phyloP scores from a whole-genome alignment of 2,888 invertebrate species.

The Camponotus fellah region DNA sequence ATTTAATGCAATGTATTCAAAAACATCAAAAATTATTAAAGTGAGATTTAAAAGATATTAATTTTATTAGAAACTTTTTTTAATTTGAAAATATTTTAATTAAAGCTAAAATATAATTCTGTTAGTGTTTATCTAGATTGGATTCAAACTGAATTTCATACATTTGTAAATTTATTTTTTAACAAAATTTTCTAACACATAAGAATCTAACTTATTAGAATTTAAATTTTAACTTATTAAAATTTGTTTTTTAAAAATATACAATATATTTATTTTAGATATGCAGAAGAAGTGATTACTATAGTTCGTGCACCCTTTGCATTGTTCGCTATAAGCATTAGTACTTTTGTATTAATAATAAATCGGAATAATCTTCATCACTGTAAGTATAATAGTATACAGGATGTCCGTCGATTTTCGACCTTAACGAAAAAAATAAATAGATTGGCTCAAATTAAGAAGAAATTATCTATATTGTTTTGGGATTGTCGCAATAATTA shows the following conservation, averaged over 20 bases:
- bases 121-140: no score
- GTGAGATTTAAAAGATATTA: not conserved
- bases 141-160: not conserved
- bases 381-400: conserved; percentile 14
- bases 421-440: no score
- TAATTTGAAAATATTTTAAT: not conserved
- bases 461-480: no score
- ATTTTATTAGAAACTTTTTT: not conserved
- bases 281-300: not conserved
- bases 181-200: no score
- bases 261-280: conserved; percentile 8
- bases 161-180: no score
- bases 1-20: not conserved
- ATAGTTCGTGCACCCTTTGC: conserved; percentile 6
- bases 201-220: not conserved
- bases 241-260: not conserved
- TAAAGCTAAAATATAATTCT: not conserved
- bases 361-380: conserved; percentile 30
- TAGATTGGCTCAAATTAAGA: no score
- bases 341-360: conserved; percentile 24
- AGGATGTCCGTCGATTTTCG: no score
- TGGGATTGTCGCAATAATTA: no score
- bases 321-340: not conserved
- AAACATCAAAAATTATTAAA: conserved; percentile 28
- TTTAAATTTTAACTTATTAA: not conserved